phyloP scores from a whole-genome alignment of 2,888 invertebrate genomes.

The Venustoraphidia nigricollis region DNA sequence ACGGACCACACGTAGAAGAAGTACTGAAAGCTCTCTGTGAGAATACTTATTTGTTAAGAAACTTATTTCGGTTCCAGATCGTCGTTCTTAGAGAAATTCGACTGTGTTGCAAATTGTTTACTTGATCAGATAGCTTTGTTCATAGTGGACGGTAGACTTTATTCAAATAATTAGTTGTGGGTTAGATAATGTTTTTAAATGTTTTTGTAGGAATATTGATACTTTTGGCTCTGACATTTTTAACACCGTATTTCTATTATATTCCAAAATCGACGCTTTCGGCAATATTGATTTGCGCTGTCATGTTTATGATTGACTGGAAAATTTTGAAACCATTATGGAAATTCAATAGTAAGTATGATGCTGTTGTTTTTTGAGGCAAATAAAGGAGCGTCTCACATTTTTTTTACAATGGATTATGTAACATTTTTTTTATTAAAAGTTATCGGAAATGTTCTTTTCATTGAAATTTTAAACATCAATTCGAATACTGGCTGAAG shows the following conservation, averaged over 20 bases:
- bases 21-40: no score
- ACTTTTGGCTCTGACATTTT: slow-evolving; percentile 62
- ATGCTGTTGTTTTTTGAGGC: slow-evolving; percentile 2
- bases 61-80: no score
- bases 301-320: slow-evolving; percentile 61
- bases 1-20: no score
- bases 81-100: no score
- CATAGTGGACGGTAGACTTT: neutral
- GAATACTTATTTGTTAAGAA: no score
- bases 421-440: neutral
- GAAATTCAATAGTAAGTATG: slow-evolving; percentile 33
- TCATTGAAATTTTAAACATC: no score
- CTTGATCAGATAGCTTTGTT: no score
- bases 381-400: no score
- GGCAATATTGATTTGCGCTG: slow-evolving; percentile 80
- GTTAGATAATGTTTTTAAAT: slow-evolving; percentile 15
- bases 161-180: neutral
- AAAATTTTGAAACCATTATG: slow-evolving; percentile 34
- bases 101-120: no score
- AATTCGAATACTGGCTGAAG: no score
- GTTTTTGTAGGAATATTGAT: slow-evolving; percentile 53
- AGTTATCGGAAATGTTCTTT: neutral
- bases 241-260: slow-evolving; percentile 77
- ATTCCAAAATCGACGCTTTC: slow-evolving; percentile 75
- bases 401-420: no score